Base-by-base conservation (phyloP, 2,113 vertebrate species). In the Marcusenius ussheri region DNA sequence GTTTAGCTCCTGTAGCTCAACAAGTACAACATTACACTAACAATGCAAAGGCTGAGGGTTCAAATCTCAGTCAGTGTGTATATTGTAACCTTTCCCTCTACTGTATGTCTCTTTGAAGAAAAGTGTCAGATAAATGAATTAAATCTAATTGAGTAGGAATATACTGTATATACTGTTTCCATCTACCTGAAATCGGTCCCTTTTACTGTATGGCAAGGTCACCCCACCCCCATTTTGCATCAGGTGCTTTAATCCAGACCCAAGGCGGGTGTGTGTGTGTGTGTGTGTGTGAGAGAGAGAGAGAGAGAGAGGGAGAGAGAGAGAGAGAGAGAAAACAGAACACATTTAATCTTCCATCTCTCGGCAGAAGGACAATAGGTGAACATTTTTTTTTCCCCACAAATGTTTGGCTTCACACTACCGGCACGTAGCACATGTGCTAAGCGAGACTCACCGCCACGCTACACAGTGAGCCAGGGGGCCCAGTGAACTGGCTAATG, bases 331-430 rank as follows among this genome's bases (percentile, higher is more conserved):
- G 21, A 88, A 4, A 3, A 17, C 0, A 74, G 11, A 46, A 88
- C 46, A 70, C 62, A 88, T 74, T 88, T 49, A 27, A 88, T 88
- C 66, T 88, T 49, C 62, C 45, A 88, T 24, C 87, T 17, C 62
- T 47, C 5, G 8, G 45, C 45, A 50, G 66, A 46, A 88, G 58
- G 46, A 77, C 88, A 88, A 74, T 88, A 88, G 62, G 88, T 88
- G 62, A 88, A 70, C 24, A 58, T 24, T 88, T 66, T 58, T 45
- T n/a, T 47, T 10, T 1, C 15, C 21, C 9, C 21, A 21, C 17
- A 45, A 42, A 84, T 21, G 19, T 45, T 45, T 84, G 83, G 21
- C 45, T 35, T 39, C 74, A 39, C 74, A 42, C 74, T 42, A 42
- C 13, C 6, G 74, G 35, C 35, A 80, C 74, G 62, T 70, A 70